Conservation (phyloP, 2,113 vertebrate species). For the Thermophis baileyi region DNA sequence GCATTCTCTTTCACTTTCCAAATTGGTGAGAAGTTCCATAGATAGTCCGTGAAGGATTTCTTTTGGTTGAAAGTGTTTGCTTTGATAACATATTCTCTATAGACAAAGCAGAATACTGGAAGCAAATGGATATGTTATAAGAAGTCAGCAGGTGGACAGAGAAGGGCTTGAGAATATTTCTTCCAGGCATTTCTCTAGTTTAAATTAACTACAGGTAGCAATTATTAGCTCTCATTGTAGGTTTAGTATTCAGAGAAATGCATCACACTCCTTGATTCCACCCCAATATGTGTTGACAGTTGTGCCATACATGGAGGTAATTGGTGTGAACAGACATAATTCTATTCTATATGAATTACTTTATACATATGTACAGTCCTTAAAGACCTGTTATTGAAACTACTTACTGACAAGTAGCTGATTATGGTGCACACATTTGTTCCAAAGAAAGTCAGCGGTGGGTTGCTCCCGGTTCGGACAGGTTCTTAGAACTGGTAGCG, state of each 20-base stretch:
- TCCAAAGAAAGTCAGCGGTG: not conserved
- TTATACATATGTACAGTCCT: not conserved
- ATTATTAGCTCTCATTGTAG: not conserved
- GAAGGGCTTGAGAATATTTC: not conserved
- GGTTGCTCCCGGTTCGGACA: too few species aligned
- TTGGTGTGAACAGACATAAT: not conserved
- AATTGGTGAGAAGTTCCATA: not conserved
- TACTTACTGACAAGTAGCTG: not conserved
- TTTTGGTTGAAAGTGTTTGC: not conserved
- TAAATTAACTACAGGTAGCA: not conserved
- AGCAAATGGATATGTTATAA: not conserved
- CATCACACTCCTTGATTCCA: not conserved
- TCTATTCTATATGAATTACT: too few species aligned
- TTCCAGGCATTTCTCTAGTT: not conserved
- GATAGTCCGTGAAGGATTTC: not conserved
- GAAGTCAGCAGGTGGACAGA: not conserved
- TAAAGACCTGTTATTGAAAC: not conserved
- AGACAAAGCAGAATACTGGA: not conserved
- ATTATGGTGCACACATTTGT: not conserved
- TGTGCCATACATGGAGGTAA: not conserved
- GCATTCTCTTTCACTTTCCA: not conserved
- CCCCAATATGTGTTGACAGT: not conserved
- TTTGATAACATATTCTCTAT: not conserved
- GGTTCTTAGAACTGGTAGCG: too few species aligned
- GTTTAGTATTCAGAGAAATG: not conserved